Evolutionary conservation across 2,888 invertebrate species (phyloP).

Genomic region (Blomia tropicalis): DNA sequence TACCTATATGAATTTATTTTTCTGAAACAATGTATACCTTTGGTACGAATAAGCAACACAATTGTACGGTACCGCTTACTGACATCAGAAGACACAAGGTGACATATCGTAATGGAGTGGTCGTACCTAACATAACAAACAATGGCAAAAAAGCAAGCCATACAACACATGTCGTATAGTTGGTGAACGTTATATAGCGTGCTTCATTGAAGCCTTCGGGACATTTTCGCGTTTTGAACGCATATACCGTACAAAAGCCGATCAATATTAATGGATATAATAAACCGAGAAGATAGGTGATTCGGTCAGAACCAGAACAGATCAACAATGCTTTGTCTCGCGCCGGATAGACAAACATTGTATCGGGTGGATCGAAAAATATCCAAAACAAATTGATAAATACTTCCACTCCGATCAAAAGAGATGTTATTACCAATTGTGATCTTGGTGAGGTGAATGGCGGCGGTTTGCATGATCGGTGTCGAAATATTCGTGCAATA

Average conservation of each 20-base stretch:
- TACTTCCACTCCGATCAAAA: conserved; percentile 40
- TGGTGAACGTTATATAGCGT: conserved; percentile 43
- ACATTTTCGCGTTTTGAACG: conserved; percentile 44
- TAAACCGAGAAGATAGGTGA: conserved; percentile 41
- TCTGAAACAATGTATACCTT: conserved; percentile 35
- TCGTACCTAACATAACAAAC: conserved; percentile 40
- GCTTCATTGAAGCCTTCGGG: conserved; percentile 47
- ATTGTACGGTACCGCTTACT: conserved; percentile 42
- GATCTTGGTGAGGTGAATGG: conserved; percentile 38
- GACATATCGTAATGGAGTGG: conserved; percentile 40
- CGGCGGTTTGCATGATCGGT: conserved; percentile 28
- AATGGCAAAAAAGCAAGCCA: conserved; percentile 45
- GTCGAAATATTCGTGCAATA: conserved; percentile 43
- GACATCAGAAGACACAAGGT: conserved; percentile 43
- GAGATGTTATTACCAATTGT: conserved; percentile 41
- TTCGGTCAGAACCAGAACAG: conserved; percentile 39
- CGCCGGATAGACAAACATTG: conserved; percentile 36
- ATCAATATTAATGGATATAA: conserved; percentile 43
- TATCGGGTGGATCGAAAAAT: conserved; percentile 38
- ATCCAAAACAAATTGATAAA: conserved; percentile 41
- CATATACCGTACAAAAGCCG: conserved; percentile 41
- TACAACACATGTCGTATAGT: conserved; percentile 43
- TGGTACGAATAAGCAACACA: conserved; percentile 43
- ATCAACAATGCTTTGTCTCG: conserved; percentile 33
- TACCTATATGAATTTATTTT: neutral